phyloP scores from a whole-genome alignment of 1,140 invertebrate species.

The Paralvinella palmiformis region DNA sequence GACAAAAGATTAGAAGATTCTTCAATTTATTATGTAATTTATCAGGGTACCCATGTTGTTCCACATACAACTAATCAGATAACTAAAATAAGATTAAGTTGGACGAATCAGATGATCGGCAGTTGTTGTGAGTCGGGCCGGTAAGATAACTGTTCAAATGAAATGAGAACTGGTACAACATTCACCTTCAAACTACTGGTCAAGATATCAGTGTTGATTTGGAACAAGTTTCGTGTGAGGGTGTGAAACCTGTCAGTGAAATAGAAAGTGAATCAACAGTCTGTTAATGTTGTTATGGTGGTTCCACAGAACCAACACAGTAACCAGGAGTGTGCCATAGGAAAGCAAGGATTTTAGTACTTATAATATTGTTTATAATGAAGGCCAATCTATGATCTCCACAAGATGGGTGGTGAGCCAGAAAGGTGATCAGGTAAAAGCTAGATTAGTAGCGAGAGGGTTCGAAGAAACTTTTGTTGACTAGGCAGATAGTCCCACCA shows the following conservation, averaged over 20 bases:
- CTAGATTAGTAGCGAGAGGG: not conserved
- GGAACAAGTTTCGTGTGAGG: not conserved
- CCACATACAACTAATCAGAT: too few relatives aligned
- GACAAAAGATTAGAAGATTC: too few relatives aligned
- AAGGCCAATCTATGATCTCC: not conserved
- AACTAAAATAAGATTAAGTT: too few relatives aligned
- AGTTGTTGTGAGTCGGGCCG: too few relatives aligned
- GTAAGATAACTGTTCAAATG: too few relatives aligned
- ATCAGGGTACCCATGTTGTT: too few relatives aligned
- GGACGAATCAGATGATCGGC: too few relatives aligned
- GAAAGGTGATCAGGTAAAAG: not conserved
- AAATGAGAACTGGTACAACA: too few relatives aligned
- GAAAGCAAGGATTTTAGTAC: not conserved
- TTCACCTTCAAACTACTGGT: too few relatives aligned
- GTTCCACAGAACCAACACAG: not conserved
- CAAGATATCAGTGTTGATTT: too few relatives aligned
- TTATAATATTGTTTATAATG: not conserved
- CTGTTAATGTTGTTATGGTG: not conserved
- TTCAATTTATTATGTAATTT: too few relatives aligned
- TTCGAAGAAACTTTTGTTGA: not conserved
- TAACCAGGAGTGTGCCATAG: not conserved
- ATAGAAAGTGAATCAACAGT: not conserved
- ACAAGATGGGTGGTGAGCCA: not conserved
- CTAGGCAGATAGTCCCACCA: not conserved
- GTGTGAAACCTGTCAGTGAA: not conserved